Evolutionary conservation across 2,797 vertebrate species (phyloP).

Genomic region (Manis pentadactyla): DNA sequence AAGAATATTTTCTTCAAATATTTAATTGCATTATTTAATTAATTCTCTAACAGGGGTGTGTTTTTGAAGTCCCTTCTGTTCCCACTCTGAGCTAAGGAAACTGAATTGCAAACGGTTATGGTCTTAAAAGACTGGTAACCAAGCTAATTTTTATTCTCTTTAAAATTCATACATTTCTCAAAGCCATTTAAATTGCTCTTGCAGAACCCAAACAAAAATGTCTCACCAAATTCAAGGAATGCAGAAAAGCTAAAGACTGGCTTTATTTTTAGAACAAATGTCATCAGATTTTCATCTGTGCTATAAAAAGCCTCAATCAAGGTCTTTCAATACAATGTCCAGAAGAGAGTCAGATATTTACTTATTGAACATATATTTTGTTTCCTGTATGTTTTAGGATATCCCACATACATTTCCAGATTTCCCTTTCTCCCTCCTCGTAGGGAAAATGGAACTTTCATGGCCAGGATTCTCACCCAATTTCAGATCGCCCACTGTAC

Average conservation of each 20-base stretch:
- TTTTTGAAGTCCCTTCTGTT: slow-evolving; percentile 23
- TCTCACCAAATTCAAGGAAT: slow-evolving; percentile 50
- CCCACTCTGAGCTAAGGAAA: slow-evolving; percentile 2
- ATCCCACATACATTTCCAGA: not conserved
- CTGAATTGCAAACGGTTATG: not conserved
- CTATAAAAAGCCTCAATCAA: not conserved
- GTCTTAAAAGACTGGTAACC: slow-evolving; percentile 11
- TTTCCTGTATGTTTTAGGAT: not conserved
- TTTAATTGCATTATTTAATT: not conserved
- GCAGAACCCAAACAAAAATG: slow-evolving; percentile 37
- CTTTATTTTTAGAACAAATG: slow-evolving; percentile 56
- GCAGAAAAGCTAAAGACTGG: slow-evolving; percentile 26
- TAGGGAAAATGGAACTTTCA: too few species aligned
- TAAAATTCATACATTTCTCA: slow-evolving; percentile 64
- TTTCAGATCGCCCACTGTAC: too few species aligned
- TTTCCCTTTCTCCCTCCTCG: slow-evolving; percentile 73
- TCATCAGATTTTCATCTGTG: slow-evolving; percentile 50
- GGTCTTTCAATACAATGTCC: not conserved
- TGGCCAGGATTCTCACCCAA: too few species aligned
- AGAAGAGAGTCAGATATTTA: not conserved
- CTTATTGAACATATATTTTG: not conserved
- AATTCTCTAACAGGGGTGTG: not conserved
- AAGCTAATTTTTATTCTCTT: slow-evolving; percentile 39
- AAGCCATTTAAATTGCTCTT: slow-evolving; percentile 49
- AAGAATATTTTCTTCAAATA: slow-evolving; percentile 19